A percentile compares a stretch with the other conserved stretches of the same genome.
Evolutionary conservation across 2,888 invertebrate species (phyloP).

Genomic region (Thymelicus sylvestris): DNA sequence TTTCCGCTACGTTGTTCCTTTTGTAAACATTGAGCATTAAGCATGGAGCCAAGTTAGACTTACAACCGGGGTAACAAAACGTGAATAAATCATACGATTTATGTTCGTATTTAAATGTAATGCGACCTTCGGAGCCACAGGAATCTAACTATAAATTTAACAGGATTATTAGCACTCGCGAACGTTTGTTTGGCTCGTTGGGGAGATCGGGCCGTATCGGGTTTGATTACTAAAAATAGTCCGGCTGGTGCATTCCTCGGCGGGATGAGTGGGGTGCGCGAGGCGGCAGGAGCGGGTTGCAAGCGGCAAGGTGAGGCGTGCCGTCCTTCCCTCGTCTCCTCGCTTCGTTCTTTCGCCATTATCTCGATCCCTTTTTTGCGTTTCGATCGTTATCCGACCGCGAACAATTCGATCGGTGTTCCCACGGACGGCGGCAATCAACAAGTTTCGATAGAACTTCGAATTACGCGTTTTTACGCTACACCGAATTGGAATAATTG

Average conservation of each 20-base stretch:
- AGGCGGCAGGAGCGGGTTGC: conserved; percentile 46
- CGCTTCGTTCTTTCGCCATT: conserved; percentile 65
- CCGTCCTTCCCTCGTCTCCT: conserved; percentile 70
- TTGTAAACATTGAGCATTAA: conserved; percentile 36
- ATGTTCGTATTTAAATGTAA: conserved; percentile 31
- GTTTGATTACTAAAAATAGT: conserved; percentile 81
- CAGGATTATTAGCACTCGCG: conserved; percentile 57
- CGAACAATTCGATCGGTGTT: conserved; percentile 74
- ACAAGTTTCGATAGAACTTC: conserved; percentile 66
- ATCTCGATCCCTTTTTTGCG: conserved; percentile 81
- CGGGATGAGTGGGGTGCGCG: conserved; percentile 25
- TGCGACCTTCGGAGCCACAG: conserved; percentile 25
- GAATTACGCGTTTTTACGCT: conserved; percentile 68
- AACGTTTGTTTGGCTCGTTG: conserved; percentile 61
- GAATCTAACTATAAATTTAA: conserved; percentile 43
- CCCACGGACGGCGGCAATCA: conserved; percentile 73
- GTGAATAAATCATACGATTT: conserved; percentile 13
- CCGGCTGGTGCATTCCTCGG: conserved; percentile 66
- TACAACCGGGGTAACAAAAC: conserved; percentile 4
- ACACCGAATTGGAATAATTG: conserved; percentile 37
- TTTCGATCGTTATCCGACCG: conserved; percentile 79
- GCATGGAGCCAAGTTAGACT: conserved; percentile 10
- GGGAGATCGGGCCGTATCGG: conserved; percentile 61
- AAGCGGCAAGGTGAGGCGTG: conserved; percentile 49
- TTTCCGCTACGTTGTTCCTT: background rate